phyloP scores from a whole-genome alignment of 2,888 invertebrate genomes.

The Arrhopalites spinosus region DNA sequence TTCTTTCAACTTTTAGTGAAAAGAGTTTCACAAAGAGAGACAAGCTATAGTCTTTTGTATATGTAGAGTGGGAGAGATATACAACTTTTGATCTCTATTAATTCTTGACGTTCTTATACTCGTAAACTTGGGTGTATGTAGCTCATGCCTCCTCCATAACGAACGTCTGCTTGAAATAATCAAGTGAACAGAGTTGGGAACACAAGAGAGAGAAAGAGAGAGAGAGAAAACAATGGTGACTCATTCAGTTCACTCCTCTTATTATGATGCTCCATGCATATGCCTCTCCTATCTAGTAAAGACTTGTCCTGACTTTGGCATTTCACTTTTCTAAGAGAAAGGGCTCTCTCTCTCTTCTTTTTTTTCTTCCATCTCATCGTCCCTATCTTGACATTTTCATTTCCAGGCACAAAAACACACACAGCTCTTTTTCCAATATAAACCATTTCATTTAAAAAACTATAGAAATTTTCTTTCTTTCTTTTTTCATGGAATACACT shows the following conservation, averaged over 20 bases:
- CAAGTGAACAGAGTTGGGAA: conserved; percentile 3
- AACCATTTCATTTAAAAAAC: not conserved
- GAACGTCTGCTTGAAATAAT: conserved; percentile 23
- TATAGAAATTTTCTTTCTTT: conserved; percentile 4
- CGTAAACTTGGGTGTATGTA: not conserved
- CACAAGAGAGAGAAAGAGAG: conserved; percentile 33
- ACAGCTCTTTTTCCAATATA: not conserved
- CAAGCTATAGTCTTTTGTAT: too few species aligned
- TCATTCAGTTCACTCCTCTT: conserved; percentile 3
- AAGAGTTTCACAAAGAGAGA: too few species aligned
- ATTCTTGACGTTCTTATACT: not conserved
- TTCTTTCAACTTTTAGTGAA: too few species aligned
- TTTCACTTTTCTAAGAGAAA: conserved; percentile 31
- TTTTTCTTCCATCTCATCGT: conserved; percentile 27
- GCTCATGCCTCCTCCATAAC: not conserved
- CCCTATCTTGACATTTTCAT: conserved; percentile 37
- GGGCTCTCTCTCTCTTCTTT: conserved; percentile 26
- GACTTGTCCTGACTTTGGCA: conserved; percentile 30
- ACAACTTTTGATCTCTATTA: too few species aligned
- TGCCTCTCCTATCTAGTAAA: not conserved
- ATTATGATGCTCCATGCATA: conserved; percentile 13
- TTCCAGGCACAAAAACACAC: conserved; percentile 1
- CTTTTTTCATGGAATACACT: not conserved
- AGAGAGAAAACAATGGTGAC: conserved; percentile 30
- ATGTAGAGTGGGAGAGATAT: too few species aligned